Evolutionary conservation across 2,797 vertebrate genomes (phyloP).

Genomic region (Poecilia gillii): DNA sequence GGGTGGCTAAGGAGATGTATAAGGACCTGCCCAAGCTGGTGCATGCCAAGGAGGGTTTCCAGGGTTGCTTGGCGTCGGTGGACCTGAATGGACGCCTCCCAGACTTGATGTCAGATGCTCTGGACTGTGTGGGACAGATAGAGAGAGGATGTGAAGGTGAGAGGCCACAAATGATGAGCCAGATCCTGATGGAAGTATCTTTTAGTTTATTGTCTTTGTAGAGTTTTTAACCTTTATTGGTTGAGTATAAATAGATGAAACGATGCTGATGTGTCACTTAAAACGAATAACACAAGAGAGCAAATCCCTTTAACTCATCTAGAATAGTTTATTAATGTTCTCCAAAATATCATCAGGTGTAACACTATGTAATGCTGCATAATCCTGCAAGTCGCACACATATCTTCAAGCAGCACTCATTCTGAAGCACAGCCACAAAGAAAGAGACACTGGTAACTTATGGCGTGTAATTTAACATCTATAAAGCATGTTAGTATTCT

Average conservation of each 20-base stretch:
- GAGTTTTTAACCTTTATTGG: background rate
- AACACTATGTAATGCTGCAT: constrained; percentile 3
- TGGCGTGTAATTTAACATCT: constrained; percentile 64
- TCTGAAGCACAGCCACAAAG: constrained; percentile 37
- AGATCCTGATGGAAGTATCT: background rate
- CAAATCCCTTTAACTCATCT: background rate
- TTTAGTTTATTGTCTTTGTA: background rate
- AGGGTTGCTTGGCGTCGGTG: constrained; percentile 94
- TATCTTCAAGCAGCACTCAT: constrained; percentile 9
- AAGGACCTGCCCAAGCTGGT: constrained; percentile 95
- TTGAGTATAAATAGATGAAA: background rate
- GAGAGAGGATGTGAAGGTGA: constrained; percentile 98
- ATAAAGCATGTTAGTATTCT: constrained; percentile 63
- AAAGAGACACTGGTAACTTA: constrained; percentile 49
- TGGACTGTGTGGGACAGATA: constrained; percentile 95
- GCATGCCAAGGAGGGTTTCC: constrained; percentile 95
- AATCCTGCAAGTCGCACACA: background rate
- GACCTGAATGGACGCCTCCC: constrained; percentile 96
- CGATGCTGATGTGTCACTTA: background rate
- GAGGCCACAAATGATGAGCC: constrained; percentile 6
- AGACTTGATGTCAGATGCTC: constrained; percentile 93
- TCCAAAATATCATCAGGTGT: background rate
- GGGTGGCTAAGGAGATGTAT: constrained; percentile 93
- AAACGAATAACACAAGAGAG: background rate
- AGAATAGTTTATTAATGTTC: background rate